Evolutionary conservation across 2,888 invertebrate genomes (phyloP).

Genomic region (Chironomus riparius): DNA sequence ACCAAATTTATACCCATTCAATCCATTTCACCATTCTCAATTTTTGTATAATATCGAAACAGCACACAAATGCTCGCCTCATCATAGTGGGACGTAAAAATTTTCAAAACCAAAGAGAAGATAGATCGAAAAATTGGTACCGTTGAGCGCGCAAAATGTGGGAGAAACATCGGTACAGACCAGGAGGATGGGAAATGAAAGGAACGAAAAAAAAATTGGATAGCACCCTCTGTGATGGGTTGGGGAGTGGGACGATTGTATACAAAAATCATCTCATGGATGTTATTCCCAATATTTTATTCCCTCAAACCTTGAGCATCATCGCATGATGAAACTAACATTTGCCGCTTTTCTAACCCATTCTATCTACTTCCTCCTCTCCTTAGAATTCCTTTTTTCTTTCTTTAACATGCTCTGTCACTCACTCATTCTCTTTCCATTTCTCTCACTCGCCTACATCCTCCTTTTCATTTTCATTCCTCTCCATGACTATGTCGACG

Average conservation of each 20-base stretch:
- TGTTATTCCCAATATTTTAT: not conserved
- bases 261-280: slow-evolving; percentile 15
- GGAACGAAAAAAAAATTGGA: no score
- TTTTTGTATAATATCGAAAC: no score
- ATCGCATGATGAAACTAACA: slow-evolving; percentile 1
- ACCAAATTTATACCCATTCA: no score
- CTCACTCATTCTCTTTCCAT: not conserved
- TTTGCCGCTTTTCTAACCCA: not conserved
- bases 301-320: not conserved
- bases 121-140: slow-evolving; percentile 9
- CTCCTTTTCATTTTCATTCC: no score
- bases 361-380: not conserved
- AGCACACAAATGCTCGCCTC: no score
- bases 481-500: not conserved
- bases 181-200: no score
- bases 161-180: not conserved
- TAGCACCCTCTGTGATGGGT: not conserved
- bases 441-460: not conserved
- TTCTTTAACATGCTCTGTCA: not conserved
- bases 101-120: not conserved
- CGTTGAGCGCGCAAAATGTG: not conserved
- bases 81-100: not conserved
- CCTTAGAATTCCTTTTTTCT: not conserved
- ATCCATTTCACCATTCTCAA: no score
- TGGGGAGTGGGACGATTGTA: not conserved